Conservation (phyloP, 2,113 vertebrate genomes). For the Raja brachyura region DNA sequence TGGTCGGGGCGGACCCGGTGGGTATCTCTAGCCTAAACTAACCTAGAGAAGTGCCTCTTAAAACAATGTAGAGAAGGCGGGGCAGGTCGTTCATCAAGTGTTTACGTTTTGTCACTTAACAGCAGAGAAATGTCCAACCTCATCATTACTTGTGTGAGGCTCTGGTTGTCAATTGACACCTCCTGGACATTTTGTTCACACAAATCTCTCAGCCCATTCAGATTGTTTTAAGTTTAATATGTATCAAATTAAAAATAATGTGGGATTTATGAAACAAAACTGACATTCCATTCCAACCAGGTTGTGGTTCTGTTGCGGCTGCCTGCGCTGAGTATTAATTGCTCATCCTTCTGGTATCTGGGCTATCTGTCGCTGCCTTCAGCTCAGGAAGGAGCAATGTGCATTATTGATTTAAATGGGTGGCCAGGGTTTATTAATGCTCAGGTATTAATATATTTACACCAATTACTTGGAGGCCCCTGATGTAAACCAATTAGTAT, state of each 20-base stretch:
- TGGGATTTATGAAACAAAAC: slow-evolving; percentile 42
- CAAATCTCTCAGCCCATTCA: not conserved
- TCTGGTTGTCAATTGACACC: slow-evolving; percentile 22
- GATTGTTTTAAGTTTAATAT: slow-evolving; percentile 29
- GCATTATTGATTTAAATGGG: slow-evolving; percentile 46
- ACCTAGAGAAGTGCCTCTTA: no score
- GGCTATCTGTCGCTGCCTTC: slow-evolving; percentile 49
- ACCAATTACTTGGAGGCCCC: slow-evolving; percentile 89
- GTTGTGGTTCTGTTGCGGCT: slow-evolving; percentile 52
- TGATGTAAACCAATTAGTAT: slow-evolving; percentile 93
- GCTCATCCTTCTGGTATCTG: slow-evolving; percentile 53
- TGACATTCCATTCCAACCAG: slow-evolving; percentile 45
- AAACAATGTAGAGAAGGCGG: not conserved
- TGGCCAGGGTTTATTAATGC: slow-evolving; percentile 59
- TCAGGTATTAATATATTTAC: slow-evolving; percentile 97
- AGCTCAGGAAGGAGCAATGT: slow-evolving; percentile 54
- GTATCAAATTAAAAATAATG: slow-evolving; percentile 31
- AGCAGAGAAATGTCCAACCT: slow-evolving; percentile 23
- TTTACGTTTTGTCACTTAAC: slow-evolving; percentile 9
- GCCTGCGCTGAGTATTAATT: slow-evolving; percentile 57
- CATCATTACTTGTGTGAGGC: slow-evolving; percentile 4
- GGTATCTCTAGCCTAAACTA: no score
- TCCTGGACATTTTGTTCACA: not conserved
- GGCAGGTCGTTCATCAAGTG: not conserved
- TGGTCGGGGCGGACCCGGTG: no score